Evolutionary conservation across 1,140 invertebrate genomes (phyloP).

Genomic region (Drosophila ananassae): DNA sequence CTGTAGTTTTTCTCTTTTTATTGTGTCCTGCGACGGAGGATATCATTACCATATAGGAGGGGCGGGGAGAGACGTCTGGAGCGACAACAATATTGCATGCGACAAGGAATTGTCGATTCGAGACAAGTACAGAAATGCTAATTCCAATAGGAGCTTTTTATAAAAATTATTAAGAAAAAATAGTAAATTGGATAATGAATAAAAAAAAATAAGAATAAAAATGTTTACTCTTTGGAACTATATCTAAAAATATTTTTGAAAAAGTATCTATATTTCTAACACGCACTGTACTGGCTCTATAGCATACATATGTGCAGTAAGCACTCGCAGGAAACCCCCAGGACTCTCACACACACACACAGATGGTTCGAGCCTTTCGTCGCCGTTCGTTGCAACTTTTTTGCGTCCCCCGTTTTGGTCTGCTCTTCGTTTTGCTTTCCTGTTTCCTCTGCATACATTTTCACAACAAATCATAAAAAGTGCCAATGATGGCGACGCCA

Average conservation of each 20-base stretch:
- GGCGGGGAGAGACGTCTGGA: slow-evolving; percentile 19
- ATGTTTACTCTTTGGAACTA: background rate
- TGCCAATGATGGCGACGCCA: slow-evolving; percentile 52
- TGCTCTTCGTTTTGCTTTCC: slow-evolving; percentile 56
- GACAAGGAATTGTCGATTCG: slow-evolving; percentile 52
- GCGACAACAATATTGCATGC: slow-evolving; percentile 67
- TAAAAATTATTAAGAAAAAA: too few species aligned
- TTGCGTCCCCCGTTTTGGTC: slow-evolving; percentile 38
- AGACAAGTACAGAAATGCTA: slow-evolving; percentile 12
- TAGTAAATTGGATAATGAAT: too few species aligned
- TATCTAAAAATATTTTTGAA: background rate
- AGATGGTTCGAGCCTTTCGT: slow-evolving; percentile 43
- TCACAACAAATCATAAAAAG: slow-evolving; percentile 82
- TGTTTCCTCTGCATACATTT: slow-evolving; percentile 76
- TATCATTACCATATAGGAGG: slow-evolving; percentile 78
- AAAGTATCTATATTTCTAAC: background rate
- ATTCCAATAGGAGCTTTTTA: background rate
- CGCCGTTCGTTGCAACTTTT: slow-evolving; percentile 68
- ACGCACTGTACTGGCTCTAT: slow-evolving; percentile 13
- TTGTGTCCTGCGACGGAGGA: slow-evolving; percentile 50
- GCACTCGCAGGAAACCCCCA: slow-evolving; percentile 17
- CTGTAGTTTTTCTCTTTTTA: slow-evolving; percentile 32
- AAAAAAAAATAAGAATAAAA: background rate
- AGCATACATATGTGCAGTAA: slow-evolving; percentile 45
- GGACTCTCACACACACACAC: background rate